Evolutionary conservation across 2,113 vertebrate species (phyloP).

Genomic region (Otocyon megalotis): DNA sequence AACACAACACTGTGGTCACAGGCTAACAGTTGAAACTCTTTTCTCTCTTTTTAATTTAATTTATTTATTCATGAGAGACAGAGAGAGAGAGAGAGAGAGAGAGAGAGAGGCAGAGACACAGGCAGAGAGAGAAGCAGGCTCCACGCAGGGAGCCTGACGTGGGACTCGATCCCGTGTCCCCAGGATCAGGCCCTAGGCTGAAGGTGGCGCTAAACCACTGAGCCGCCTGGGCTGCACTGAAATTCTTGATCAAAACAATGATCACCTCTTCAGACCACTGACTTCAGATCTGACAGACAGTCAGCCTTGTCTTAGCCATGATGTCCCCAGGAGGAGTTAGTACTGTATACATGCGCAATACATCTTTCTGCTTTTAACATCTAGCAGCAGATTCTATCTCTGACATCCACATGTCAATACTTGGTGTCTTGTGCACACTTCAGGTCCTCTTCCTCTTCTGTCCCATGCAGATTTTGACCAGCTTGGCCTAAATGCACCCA

Average conservation of each 20-base stretch:
- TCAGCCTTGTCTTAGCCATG: neutral
- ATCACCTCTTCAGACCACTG: fast-evolving
- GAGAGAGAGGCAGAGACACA: too few relatives aligned
- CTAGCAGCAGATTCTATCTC: too few relatives aligned
- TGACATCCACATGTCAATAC: fast-evolving
- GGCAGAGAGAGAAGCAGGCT: too few relatives aligned
- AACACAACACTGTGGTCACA: fast-evolving
- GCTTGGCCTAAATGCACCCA: neutral
- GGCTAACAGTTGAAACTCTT: neutral
- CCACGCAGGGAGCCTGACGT: too few relatives aligned
- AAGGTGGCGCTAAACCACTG: too few relatives aligned
- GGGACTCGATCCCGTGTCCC: too few relatives aligned
- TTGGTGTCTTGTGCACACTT: neutral
- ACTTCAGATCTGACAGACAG: neutral
- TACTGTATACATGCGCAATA: neutral
- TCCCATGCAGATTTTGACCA: neutral
- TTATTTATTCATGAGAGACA: too few relatives aligned
- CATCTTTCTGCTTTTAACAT: neutral
- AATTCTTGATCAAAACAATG: neutral
- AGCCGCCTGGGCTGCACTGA: too few relatives aligned
- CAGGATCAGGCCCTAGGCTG: too few relatives aligned
- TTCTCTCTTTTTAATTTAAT: too few relatives aligned
- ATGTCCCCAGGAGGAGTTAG: neutral
- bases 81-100: too few relatives aligned
- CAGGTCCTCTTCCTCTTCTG: neutral